phyloP scores from a whole-genome alignment of 2,113 vertebrate species.

The Naja naja region DNA sequence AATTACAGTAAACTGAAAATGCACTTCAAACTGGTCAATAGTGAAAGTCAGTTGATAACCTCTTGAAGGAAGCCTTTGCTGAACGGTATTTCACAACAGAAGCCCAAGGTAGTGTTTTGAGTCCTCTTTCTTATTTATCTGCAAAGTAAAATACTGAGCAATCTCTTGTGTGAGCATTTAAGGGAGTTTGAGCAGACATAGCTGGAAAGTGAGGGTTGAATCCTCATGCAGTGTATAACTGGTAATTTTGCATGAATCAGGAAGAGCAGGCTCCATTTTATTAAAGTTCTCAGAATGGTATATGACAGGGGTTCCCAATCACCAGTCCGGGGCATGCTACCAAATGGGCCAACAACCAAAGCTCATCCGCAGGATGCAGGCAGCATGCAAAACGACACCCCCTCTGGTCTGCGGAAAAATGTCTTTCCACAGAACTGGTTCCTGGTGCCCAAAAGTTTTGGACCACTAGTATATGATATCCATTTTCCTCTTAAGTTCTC shows the following conservation, averaged over 20 bases:
- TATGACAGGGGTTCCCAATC: neutral
- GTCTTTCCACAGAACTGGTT: no score
- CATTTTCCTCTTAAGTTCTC: neutral
- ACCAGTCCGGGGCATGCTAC: no score
- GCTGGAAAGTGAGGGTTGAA: neutral
- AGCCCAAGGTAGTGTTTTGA: slow-evolving; percentile 38
- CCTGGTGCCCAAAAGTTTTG: no score
- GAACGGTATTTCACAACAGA: slow-evolving; percentile 18
- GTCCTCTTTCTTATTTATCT: slow-evolving; percentile 45
- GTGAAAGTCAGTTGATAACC: slow-evolving; percentile 8
- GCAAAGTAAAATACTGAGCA: slow-evolving; percentile 40
- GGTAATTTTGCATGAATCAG: neutral
- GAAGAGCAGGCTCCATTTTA: neutral
- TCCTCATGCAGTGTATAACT: neutral
- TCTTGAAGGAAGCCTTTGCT: slow-evolving; percentile 27
- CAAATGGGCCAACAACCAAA: no score
- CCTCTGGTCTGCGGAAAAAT: no score
- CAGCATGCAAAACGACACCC: no score
- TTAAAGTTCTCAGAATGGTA: neutral
- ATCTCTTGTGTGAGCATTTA: slow-evolving; percentile 33
- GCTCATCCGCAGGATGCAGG: no score
- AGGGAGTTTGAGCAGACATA: neutral
- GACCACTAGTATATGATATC: neutral
- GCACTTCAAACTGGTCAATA: neutral
- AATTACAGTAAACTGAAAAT: slow-evolving; percentile 6